These are phyloP conservation scores for Lucifuga dentata DNA, from an alignment of 2,113 vertebrate genomes.

Conservation along the genomic window DNA sequence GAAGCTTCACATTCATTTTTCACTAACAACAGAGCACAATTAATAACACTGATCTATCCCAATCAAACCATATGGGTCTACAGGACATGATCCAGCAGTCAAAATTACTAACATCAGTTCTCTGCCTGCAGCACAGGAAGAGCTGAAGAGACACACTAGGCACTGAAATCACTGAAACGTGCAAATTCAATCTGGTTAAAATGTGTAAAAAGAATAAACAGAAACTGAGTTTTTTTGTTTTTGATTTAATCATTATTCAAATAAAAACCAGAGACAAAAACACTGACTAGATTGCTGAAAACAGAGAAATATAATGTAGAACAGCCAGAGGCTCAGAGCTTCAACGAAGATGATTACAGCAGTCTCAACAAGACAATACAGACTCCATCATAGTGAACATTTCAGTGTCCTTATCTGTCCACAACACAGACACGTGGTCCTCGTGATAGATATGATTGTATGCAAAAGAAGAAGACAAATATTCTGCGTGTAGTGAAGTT, in stretches of 20 bases:
- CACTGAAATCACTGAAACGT: slow-evolving; percentile 24
- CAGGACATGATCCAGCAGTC: slow-evolving; percentile 52
- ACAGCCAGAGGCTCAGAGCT: not conserved
- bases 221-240: slow-evolving; percentile 21
- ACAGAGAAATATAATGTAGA: slow-evolving; percentile 1
- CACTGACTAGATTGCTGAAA: not conserved
- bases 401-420: slow-evolving; percentile 22
- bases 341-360: slow-evolving; percentile 6
- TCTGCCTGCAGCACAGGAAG: slow-evolving; percentile 32
- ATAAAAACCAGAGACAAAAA: slow-evolving; percentile 44
- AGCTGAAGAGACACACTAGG: slow-evolving; percentile 24
- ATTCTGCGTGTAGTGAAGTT: slow-evolving; percentile 12
- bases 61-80: slow-evolving; percentile 58
- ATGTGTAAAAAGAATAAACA: slow-evolving; percentile 22
- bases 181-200: slow-evolving; percentile 30
- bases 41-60: slow-evolving; percentile 54
- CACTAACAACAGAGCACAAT: slow-evolving; percentile 57
- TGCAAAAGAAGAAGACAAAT: slow-evolving; percentile 7
- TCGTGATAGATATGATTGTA: slow-evolving; percentile 16
- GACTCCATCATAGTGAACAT: not conserved
- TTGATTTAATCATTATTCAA: slow-evolving; percentile 37
- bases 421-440: not conserved
- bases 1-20: slow-evolving; percentile 53
- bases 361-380: slow-evolving; percentile 16
- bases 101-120: slow-evolving; percentile 60